phyloP scores from a whole-genome alignment of 2,113 vertebrate genomes.

The Indicator indicator region DNA sequence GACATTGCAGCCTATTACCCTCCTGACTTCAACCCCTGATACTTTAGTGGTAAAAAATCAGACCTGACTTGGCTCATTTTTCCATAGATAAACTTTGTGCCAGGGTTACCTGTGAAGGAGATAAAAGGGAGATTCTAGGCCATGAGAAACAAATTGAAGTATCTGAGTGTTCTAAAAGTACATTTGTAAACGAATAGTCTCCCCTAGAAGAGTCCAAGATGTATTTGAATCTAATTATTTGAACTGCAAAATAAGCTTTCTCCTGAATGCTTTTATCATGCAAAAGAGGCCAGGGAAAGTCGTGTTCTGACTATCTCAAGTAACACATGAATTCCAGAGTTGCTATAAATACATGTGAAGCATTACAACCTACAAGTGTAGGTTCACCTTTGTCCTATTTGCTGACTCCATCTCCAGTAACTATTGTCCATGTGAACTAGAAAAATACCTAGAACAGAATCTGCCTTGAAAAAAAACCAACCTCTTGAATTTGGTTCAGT shows the following conservation, averaged over 20 bases:
- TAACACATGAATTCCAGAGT: not conserved
- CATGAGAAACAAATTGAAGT: not conserved
- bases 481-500: not conserved
- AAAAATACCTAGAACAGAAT: not conserved
- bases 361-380: not conserved
- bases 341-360: not conserved
- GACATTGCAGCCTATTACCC: not conserved
- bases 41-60: not conserved
- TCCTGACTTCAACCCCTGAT: not conserved
- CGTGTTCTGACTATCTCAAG: not conserved
- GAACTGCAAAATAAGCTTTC: not conserved
- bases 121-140: not conserved
- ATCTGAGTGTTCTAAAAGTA: not conserved
- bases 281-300: not conserved
- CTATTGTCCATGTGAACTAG: not conserved
- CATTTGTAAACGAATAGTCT: not conserved
- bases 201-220: not conserved
- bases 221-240: not conserved
- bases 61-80: not conserved
- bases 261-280: not conserved
- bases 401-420: not conserved
- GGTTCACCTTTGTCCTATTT: not conserved
- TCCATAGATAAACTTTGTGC: not conserved
- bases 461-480: not conserved
- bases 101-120: not conserved